These are phyloP conservation scores for Drosophila rufa DNA, from an alignment of 1,140 invertebrate species.

Conservation along the genomic window DNA sequence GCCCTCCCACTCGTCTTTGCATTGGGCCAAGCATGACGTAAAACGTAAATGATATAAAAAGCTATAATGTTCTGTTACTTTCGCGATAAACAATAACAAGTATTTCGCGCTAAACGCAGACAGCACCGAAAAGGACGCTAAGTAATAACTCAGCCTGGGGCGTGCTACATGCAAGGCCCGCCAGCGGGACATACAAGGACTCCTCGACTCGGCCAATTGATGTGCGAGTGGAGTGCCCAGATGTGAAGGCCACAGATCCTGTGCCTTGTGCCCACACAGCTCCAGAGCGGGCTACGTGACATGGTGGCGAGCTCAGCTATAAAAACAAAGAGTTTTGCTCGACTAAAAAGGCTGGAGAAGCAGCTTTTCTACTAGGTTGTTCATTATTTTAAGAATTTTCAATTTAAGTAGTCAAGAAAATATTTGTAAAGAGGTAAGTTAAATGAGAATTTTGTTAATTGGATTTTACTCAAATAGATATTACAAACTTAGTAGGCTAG, in stretches of 20 bases:
- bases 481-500: no score
- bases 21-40: constrained; percentile 60
- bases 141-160: constrained; percentile 52
- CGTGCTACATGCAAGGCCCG: constrained; percentile 66
- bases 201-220: constrained; percentile 45
- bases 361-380: no score
- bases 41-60: constrained; percentile 81
- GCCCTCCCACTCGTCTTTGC: constrained; percentile 30
- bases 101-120: constrained; percentile 52
- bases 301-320: constrained; percentile 1
- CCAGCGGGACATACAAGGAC: constrained; percentile 40
- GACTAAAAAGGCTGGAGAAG: neutral
- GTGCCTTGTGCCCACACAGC: constrained; percentile 3
- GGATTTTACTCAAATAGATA: no score
- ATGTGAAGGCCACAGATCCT: constrained; percentile 23
- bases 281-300: constrained; percentile 25
- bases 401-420: neutral
- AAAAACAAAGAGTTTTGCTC: neutral
- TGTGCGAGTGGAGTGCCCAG: constrained; percentile 27
- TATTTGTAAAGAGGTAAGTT: neutral
- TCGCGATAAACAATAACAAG: constrained; percentile 76
- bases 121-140: constrained; percentile 36
- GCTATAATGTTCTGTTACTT: constrained; percentile 76
- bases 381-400: neutral
- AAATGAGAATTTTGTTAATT: neutral